Evolutionary conservation across 2,797 vertebrate genomes (phyloP).

Genomic region (Brachyalestes nurse): DNA sequence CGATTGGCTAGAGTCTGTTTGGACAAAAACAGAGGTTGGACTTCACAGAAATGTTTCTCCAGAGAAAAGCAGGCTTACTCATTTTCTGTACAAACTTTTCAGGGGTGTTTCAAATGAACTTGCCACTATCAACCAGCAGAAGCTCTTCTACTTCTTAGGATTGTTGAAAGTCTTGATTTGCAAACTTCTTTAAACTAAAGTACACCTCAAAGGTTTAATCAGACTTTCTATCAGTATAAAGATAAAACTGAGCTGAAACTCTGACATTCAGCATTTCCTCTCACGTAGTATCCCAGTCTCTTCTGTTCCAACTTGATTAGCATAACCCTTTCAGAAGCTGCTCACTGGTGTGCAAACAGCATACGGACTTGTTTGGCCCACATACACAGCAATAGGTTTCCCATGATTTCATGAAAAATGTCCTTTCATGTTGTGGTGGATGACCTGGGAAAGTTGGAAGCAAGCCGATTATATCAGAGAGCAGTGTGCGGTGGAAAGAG

Average conservation of each 20-base stretch:
- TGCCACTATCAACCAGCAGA: slow-evolving; percentile 15
- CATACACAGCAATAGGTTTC: slow-evolving; percentile 25
- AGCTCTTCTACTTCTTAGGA: not conserved
- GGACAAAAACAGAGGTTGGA: slow-evolving; percentile 69
- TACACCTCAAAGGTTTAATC: not conserved
- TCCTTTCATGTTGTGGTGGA: slow-evolving; percentile 55
- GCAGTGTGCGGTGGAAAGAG: slow-evolving; percentile 58
- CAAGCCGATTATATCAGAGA: slow-evolving; percentile 58
- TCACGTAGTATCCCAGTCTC: slow-evolving; percentile 18
- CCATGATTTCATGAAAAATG: slow-evolving; percentile 36
- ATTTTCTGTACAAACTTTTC: slow-evolving; percentile 41
- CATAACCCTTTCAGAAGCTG: slow-evolving; percentile 34
- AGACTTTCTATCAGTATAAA: not conserved
- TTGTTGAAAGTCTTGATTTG: not conserved
- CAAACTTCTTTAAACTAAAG: not conserved
- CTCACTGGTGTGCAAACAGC: slow-evolving; percentile 21
- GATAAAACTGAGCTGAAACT: not conserved
- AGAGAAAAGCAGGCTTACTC: slow-evolving; percentile 56
- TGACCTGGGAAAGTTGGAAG: slow-evolving; percentile 49
- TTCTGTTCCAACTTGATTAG: slow-evolving; percentile 41
- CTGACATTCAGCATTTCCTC: slow-evolving; percentile 9
- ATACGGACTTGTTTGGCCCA: slow-evolving; percentile 25
- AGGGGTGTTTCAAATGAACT: slow-evolving; percentile 35
- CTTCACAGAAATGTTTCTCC: slow-evolving; percentile 46
- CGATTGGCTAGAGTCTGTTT: slow-evolving; percentile 71